phyloP scores from a whole-genome alignment of 2,797 vertebrate species.

The Sorex maritimensis region DNA sequence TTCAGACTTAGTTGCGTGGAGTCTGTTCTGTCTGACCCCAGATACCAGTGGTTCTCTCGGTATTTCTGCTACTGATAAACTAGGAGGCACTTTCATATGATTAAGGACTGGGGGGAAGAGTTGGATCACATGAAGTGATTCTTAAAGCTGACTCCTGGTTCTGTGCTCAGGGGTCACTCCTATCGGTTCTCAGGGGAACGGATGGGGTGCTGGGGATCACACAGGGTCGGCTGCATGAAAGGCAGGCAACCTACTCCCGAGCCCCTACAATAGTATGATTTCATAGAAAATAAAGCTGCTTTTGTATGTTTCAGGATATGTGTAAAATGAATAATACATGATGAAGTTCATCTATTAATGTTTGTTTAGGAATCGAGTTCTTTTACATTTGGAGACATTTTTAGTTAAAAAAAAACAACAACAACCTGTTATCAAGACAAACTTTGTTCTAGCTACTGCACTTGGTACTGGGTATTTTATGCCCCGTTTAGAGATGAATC shows the following conservation, averaged over 20 bases:
- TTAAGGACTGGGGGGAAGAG: no score
- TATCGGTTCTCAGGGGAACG: no score
- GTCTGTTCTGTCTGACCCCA: conserved; percentile 26
- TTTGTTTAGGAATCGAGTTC: not conserved
- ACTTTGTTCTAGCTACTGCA: not conserved
- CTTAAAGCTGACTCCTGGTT: no score
- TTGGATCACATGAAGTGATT: no score
- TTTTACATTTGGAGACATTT: conserved; percentile 9
- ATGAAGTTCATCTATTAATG: not conserved
- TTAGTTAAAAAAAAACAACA: not conserved
- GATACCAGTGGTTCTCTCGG: not conserved
- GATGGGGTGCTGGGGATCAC: no score
- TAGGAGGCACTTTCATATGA: conserved; percentile 14
- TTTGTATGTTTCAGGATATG: not conserved
- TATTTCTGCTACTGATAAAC: not conserved
- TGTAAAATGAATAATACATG: not conserved
- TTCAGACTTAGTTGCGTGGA: not conserved
- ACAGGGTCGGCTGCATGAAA: no score
- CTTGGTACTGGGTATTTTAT: not conserved
- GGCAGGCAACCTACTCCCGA: no score
- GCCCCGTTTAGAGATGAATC: not conserved
- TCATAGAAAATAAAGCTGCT: not conserved
- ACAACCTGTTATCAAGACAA: not conserved
- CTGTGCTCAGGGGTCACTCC: no score
- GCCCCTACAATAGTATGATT: not conserved